Base-by-base conservation (phyloP, 2,888 invertebrate genomes). In the Netelia melanura region DNA sequence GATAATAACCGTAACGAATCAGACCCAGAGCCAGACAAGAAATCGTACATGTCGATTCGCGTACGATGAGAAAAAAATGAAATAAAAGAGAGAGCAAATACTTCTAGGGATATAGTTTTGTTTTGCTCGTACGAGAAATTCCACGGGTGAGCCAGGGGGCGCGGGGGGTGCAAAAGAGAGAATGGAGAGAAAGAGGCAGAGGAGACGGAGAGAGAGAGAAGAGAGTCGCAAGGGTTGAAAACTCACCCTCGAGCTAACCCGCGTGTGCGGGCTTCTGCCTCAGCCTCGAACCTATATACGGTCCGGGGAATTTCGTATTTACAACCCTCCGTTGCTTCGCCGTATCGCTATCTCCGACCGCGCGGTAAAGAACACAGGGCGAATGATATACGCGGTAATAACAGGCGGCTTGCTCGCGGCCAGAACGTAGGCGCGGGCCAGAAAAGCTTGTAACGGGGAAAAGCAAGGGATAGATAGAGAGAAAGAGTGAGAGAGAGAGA, bases 311-410 rank as follows among this genome's bases (percentile, higher is more conserved):
- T 90, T 89, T 89, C 89, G 89, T 90, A 90, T 90, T 90, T 91
- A 90, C 89, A 90, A 89, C 89, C 89, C 87, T 87, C 87, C 87
- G 87, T 88, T 88, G 83, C 86, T 87, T 54, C 81, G 52, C 68
- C 86, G 84, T 86, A 79, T 84, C 84, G 87, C 86, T 86, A 87
- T 86, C 88, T 87, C 82, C 85, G 83, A 87, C 83, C 87, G 85
- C 86, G 86, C 85, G 85, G 85, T 87, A 88, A 87, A 90, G 90
- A 91, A 91, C 89, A 90, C 89, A 88, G 89, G 87, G 76, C 83
- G 90, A 91, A 92, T 92, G 92, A 92, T 92, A 91, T 91, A 92
- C 90, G 91, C 86, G 88, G 91, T 92, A 92, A 92, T 92, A 92
- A 92, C 91, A 91, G 91, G 89, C 88, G 88, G 88, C 88, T 87